Base-by-base conservation (phyloP, 2,888 invertebrate genomes). In the Orthonychiurus folsomi region DNA sequence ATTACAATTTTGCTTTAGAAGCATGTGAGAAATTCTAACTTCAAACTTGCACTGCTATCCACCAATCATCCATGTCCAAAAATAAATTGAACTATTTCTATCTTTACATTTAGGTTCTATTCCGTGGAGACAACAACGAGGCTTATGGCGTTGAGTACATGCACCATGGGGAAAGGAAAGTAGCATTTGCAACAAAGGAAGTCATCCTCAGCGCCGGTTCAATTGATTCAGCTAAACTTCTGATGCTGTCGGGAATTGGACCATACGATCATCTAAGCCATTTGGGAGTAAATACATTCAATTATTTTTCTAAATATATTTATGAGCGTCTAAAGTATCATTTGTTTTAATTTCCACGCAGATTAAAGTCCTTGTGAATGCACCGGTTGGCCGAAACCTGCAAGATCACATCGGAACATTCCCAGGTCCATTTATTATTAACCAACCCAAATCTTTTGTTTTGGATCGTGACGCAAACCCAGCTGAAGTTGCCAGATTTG, bases 401-500 rank as follows among this genome's bases (percentile, higher is more conserved):
- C 68, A 71, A 62, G 71, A 71, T 56, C 71, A 71, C 55, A 66
- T 71, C 20, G 71, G 71, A n/a, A 69, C 67, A 9, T 68, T 72
- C 37, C 66, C 68, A 9, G 71, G 71, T 2, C 71, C 71, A 0
- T 70, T 72, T 58, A 3, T 69, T 12, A 59, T 72, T 3, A 65
- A 70, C 53, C 56, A 62, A 23, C 70, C 70, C 2, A 54, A 66
- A 1, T 70, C 69, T 12, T 66, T 69, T 54, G 56, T 71, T 12
- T 58, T 63, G 1, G 68, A 68, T 18, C 61, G 70, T 9, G 69
- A 72, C 26, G 55, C 69, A 15, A 62, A 56, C 21, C 61, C 66
- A 20, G 28, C 54, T 1, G 60, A 69, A 18, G 69, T 65, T 0
- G 61, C 63, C 2, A 62, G 62, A 21, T 71, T 70, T 50, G 59